These are phyloP conservation scores for Silvanus unidentatus DNA, from an alignment of 2,888 invertebrate species.

Conservation along the genomic window DNA sequence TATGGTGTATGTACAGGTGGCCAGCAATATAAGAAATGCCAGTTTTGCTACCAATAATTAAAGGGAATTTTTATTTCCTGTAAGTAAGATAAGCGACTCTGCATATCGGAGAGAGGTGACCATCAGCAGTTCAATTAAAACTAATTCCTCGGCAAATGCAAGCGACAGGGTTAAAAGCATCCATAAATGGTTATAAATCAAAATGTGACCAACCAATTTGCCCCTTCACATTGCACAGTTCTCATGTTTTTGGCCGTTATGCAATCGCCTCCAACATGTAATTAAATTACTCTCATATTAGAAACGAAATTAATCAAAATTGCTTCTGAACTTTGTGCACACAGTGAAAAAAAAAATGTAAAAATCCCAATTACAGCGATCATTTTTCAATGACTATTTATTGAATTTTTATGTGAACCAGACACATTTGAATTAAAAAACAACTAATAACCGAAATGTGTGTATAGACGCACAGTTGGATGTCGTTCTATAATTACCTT, in stretches of 20 bases:
- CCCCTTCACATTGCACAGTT: too few species aligned
- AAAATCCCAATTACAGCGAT: slow-evolving; percentile 9
- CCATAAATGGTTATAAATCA: too few species aligned
- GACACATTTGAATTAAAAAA: slow-evolving; percentile 11
- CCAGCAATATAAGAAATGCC: slow-evolving; percentile 10
- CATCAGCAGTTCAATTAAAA: too few species aligned
- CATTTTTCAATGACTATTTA: slow-evolving; percentile 13
- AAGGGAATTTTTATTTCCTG: slow-evolving; percentile 8
- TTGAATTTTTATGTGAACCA: slow-evolving; percentile 9
- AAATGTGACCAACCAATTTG: too few species aligned
- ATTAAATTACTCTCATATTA: slow-evolving; percentile 12
- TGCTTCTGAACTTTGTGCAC: neutral
- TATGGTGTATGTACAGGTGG: slow-evolving; percentile 14
- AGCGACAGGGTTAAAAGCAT: too few species aligned
- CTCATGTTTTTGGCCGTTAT: too few species aligned
- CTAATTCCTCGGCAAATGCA: too few species aligned
- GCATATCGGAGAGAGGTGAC: neutral
- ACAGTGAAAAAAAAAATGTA: slow-evolving; percentile 8
- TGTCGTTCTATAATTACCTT: too few species aligned
- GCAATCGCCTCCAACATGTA: slow-evolving; percentile 5
- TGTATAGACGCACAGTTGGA: too few species aligned
- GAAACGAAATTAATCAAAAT: slow-evolving; percentile 10
- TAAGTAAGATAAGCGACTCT: neutral
- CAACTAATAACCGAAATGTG: too few species aligned
- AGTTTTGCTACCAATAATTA: slow-evolving; percentile 13